These are phyloP conservation scores for Procapra przewalskii DNA, from an alignment of 2,113 vertebrate genomes.

Conservation along the genomic window DNA sequence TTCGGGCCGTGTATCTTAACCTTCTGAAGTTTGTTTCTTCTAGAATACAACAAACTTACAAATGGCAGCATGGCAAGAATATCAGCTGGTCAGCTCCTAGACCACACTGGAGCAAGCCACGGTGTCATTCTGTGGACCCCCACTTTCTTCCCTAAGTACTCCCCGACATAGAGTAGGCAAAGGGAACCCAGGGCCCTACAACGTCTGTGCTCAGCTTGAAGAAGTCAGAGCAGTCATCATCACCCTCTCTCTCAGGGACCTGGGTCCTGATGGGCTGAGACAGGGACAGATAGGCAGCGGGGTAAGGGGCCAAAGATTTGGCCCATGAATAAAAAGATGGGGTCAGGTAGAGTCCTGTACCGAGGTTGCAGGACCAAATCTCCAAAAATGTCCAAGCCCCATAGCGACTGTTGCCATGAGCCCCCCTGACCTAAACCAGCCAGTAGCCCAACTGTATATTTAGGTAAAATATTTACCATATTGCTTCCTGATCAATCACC, in stretches of 20 bases:
- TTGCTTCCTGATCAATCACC: neutral
- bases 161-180: neutral
- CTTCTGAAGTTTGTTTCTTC: neutral
- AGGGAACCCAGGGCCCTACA: neutral
- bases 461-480: neutral
- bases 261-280: neutral
- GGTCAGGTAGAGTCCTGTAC: neutral
- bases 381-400: neutral
- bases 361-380: neutral
- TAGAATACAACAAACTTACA: neutral
- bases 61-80: neutral
- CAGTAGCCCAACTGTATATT: neutral
- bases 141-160: neutral
- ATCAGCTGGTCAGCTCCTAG: neutral
- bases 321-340: neutral
- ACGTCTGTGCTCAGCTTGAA: neutral
- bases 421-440: neutral
- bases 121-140: neutral
- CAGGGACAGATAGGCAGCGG: neutral
- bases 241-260: neutral
- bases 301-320: neutral
- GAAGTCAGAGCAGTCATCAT: neutral
- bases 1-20: neutral
- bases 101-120: neutral
- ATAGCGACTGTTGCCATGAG: neutral